Evolutionary conservation across 2,888 invertebrate species (phyloP), one percentile per base, ranked within the genome.

Genomic region (Magallana nippona): DNA sequence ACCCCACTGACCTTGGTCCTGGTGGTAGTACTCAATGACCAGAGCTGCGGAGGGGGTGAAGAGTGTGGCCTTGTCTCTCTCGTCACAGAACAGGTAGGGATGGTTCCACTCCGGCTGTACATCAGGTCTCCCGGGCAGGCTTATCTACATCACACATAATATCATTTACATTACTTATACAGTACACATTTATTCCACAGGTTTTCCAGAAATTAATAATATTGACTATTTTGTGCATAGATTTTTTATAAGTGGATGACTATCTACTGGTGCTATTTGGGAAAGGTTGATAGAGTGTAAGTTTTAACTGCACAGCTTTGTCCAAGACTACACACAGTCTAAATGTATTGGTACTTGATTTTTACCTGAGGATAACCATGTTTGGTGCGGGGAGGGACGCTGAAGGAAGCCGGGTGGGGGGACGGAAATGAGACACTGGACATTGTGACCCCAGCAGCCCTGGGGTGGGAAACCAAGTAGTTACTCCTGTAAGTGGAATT

Each of bases 41-140:
- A 93, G 90, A 3, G 93, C 93, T 22, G 93, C 93, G n/a, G 89
- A 88, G 1, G 92, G 91, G 1, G 93, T 93, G 86, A 93, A 93
- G 85, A 93, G 86, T 1, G 93, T 93, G 32, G 93, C 93, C 77
- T 92, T 92, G 85, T 93, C 93, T 56, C 92, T 88, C 22, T 87
- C 85, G 22, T 93, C 90, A 82, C 91, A 89, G 88, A 93, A 93
- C 84, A 93, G 84, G 83, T 89, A 93, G 8, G 92, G 91, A 82
- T 93, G 93, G 82, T 93, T 91, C 93, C 93, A 93, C 17, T 84
- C 84, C 0, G 93, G 93, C 85, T 92, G 92, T 0, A 86, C 87
- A n/a, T 91, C 91, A 10, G 93, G 93, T 15, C 89, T 84, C 1
- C 93, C 93, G n/a, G 91, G 91, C 78, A 92, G 83, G 82, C 92